These are phyloP conservation scores for Acronicta leporina DNA, from an alignment of 2,888 invertebrate genomes.

Conservation along the genomic window DNA sequence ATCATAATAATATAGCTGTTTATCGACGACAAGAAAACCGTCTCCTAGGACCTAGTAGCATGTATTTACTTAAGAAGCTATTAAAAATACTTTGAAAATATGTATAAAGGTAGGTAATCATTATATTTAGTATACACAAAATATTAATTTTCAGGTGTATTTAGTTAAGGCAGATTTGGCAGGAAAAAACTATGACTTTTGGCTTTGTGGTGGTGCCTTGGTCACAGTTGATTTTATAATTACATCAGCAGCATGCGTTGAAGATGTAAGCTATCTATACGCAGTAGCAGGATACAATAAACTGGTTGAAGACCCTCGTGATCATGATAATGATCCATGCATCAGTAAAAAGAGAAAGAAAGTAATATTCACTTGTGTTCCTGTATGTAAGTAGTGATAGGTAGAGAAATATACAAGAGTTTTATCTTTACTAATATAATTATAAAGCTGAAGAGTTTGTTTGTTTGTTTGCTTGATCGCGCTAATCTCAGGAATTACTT, in stretches of 20 bases:
- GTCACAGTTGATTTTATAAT: constrained; percentile 45
- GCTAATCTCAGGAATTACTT: too few species aligned
- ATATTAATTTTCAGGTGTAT: constrained; percentile 47
- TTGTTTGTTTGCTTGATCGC: too few species aligned
- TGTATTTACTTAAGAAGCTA: too few species aligned
- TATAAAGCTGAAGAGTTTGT: too few species aligned
- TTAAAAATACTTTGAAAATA: too few species aligned
- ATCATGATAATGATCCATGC: constrained; percentile 53
- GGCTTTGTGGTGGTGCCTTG: constrained; percentile 63
- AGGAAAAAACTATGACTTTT: constrained; percentile 47
- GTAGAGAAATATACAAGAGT: background rate
- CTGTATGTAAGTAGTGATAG: constrained; percentile 56
- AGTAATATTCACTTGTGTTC: constrained; percentile 62
- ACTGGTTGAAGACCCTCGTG: constrained; percentile 55
- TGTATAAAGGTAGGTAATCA: too few species aligned
- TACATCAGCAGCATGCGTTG: constrained; percentile 62
- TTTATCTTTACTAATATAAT: too few species aligned
- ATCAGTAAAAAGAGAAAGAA: constrained; percentile 62
- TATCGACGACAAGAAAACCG: too few species aligned
- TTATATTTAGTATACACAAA: too few species aligned
- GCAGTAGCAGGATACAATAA: constrained; percentile 61
- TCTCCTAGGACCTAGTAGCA: too few species aligned
- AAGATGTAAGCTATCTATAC: constrained; percentile 59
- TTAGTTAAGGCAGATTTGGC: constrained; percentile 47
- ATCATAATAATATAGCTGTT: too few species aligned